Evolutionary conservation across 1,140 invertebrate genomes (phyloP).

Genomic region (Aleiodes sp.): DNA sequence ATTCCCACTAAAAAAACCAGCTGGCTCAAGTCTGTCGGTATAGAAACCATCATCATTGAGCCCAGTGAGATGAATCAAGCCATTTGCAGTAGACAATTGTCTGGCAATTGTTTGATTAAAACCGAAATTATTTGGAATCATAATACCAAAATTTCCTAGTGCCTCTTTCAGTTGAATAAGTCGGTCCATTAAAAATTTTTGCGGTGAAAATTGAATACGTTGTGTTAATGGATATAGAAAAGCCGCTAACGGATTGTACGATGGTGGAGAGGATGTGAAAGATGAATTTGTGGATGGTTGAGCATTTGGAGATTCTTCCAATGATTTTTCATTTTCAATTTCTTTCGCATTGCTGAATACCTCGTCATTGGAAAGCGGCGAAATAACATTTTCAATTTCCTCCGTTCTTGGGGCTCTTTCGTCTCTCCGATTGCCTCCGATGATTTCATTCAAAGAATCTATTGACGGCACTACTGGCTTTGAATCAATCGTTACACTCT

Average conservation of each 20-base stretch:
- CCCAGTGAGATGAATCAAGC: slow-evolving; percentile 43
- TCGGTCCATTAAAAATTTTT: slow-evolving; percentile 46
- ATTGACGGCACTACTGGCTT: slow-evolving; percentile 24
- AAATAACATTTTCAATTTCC: slow-evolving; percentile 3
- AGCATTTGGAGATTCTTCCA: not conserved
- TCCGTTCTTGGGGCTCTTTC: not conserved
- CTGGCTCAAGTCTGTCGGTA: slow-evolving; percentile 47
- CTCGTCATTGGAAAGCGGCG: not conserved
- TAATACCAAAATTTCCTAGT: slow-evolving; percentile 36
- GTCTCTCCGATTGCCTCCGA: not conserved
- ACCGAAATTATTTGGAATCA: slow-evolving; percentile 10
- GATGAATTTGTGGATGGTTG: not conserved
- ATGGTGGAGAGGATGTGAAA: not conserved
- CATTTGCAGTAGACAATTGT: slow-evolving; percentile 39
- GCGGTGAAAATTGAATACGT: slow-evolving; percentile 48
- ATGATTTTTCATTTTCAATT: slow-evolving; percentile 9
- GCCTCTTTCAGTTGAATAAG: slow-evolving; percentile 39
- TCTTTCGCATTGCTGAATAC: not conserved
- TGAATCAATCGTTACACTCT: slow-evolving; percentile 20
- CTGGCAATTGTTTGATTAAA: slow-evolving; percentile 33
- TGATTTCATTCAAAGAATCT: slow-evolving; percentile 6
- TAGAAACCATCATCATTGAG: slow-evolving; percentile 49
- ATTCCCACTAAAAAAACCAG: slow-evolving; percentile 55
- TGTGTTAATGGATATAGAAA: slow-evolving; percentile 37
- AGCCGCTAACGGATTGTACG: slow-evolving; percentile 37